A percentile compares a stretch with the other conserved stretches of the same genome.
phyloP scores from a whole-genome alignment of 2,888 invertebrate genomes.

The Coenonympha glycerion region DNA sequence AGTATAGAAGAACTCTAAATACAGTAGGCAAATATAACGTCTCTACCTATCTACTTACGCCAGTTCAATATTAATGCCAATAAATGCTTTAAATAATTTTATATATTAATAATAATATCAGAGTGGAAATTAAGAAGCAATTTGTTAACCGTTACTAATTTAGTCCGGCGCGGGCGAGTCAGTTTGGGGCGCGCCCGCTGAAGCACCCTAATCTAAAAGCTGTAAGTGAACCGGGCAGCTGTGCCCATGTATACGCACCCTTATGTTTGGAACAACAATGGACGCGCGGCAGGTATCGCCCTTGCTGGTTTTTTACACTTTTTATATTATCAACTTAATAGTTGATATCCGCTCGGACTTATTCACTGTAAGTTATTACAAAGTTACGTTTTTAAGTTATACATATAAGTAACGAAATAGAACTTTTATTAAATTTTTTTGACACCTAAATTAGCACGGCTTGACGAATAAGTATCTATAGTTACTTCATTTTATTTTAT shows the following conservation, averaged over 20 bases:
- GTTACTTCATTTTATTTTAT: no score
- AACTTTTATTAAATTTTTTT: no score
- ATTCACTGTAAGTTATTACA: neutral
- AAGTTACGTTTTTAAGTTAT: neutral
- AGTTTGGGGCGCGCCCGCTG: constrained; percentile 54
- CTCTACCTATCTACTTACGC: no score
- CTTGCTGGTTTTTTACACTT: constrained; percentile 11
- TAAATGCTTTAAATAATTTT: no score
- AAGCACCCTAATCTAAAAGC: constrained; percentile 71
- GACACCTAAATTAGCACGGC: no score
- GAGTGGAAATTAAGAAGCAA: constrained; percentile 71
- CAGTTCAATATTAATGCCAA: no score
- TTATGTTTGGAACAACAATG: constrained; percentile 41
- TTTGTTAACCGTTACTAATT: constrained; percentile 74
- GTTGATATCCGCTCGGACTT: neutral
- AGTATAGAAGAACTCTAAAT: no score
- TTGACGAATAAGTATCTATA: no score
- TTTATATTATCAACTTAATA: neutral
- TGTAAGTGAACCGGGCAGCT: constrained; percentile 70
- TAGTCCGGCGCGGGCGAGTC: constrained; percentile 51
- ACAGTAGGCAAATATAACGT: no score
- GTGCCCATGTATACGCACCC: constrained; percentile 54
- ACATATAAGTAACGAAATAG: no score
- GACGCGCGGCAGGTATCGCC: constrained; percentile 31
- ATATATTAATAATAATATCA: constrained; percentile 61